Evolutionary conservation across 2,797 vertebrate species (phyloP).

Genomic region (Halcyon chelicuti): DNA sequence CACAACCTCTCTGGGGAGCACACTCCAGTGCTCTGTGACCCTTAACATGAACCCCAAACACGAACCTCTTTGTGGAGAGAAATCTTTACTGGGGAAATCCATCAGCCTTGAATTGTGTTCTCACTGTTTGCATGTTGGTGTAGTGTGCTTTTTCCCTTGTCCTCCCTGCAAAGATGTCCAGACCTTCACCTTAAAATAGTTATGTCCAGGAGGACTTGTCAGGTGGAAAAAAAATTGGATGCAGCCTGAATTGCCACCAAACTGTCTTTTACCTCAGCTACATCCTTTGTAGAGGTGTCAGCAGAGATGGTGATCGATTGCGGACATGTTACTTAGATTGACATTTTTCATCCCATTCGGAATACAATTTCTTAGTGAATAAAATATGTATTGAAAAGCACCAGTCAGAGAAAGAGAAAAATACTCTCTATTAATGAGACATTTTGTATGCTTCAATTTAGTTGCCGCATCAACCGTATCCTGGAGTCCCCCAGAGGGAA

Average conservation of each 20-base stretch:
- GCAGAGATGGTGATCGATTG: not conserved
- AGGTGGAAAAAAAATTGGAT: not conserved
- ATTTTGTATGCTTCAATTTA: conserved; percentile 50
- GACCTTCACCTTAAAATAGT: not conserved
- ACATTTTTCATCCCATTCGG: not conserved
- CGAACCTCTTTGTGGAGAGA: not conserved
- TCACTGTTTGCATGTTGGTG: not conserved
- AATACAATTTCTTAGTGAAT: not conserved
- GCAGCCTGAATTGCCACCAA: not conserved
- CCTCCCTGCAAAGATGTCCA: not conserved
- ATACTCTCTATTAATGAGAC: not conserved
- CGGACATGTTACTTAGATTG: not conserved
- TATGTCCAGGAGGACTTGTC: not conserved
- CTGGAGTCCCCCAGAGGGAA: conserved; percentile 92
- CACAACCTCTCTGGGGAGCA: too few species aligned
- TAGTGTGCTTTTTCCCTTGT: not conserved
- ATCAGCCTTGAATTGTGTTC: not conserved
- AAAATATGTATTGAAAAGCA: not conserved
- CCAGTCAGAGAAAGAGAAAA: not conserved
- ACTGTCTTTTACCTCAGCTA: not conserved
- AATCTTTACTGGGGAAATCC: not conserved
- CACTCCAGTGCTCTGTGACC: too few species aligned
- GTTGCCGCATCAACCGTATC: conserved; percentile 93
- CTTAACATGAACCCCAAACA: not conserved
- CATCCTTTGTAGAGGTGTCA: not conserved